A percentile compares a stretch with the other conserved stretches of the same genome.
Evolutionary conservation across 92 coral and sea anemone species (phyloP).

Genomic region (Montipora capitata): DNA sequence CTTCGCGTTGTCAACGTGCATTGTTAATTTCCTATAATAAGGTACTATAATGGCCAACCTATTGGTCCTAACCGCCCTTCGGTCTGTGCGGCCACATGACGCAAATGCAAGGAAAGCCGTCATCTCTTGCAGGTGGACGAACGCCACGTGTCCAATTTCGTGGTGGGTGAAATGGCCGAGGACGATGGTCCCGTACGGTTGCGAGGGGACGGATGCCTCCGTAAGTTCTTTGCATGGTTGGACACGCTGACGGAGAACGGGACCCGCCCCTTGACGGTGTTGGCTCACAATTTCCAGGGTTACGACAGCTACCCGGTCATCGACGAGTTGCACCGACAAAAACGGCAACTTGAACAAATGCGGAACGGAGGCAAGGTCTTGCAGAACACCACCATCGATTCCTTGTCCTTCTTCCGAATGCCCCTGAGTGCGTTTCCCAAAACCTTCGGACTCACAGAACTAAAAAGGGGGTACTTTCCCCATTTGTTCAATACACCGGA

Average conservation of each 20-base stretch:
- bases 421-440: slow-evolving; percentile 24
- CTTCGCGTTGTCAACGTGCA: too few relatives aligned
- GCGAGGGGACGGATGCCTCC: neutral
- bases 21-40: too few relatives aligned
- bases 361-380: too few relatives aligned
- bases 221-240: neutral
- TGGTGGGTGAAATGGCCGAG: neutral
- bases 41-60: too few relatives aligned
- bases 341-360: too few relatives aligned
- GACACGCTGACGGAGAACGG: neutral
- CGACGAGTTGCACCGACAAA: too few relatives aligned
- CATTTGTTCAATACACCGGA: slow-evolving; percentile 44
- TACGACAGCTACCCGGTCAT: too few relatives aligned
- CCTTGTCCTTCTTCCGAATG: slow-evolving; percentile 1
- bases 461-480: slow-evolving; percentile 39
- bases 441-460: slow-evolving; percentile 27
- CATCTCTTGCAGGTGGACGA: neutral
- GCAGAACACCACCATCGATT: neutral
- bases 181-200: neutral
- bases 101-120: neutral
- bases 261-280: neutral
- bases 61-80: too few relatives aligned
- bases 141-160: neutral
- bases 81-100: too few relatives aligned
- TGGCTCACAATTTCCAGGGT: too few relatives aligned